A percentile compares a stretch with the other conserved stretches of the same genome.
phyloP scores from a whole-genome alignment of 2,888 invertebrate genomes.

The Sarcophaga subvicina region DNA sequence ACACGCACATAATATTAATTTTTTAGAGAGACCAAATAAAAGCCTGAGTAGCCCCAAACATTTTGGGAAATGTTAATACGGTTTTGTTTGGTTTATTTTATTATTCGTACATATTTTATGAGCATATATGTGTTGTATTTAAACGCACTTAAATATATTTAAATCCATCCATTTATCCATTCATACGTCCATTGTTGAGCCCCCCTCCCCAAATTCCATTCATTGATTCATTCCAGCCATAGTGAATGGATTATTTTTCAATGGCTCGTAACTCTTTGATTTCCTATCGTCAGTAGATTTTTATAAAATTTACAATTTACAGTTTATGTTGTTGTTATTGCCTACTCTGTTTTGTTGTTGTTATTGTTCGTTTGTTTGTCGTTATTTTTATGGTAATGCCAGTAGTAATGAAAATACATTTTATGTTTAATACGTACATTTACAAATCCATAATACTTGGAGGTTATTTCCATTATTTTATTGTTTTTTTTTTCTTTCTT shows the following conservation, averaged over 20 bases:
- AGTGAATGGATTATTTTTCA: conserved; percentile 64
- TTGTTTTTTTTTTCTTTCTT: background rate
- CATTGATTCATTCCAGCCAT: conserved; percentile 12
- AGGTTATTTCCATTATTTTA: conserved; percentile 1
- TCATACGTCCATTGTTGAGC: background rate
- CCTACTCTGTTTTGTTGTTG: conserved; percentile 20
- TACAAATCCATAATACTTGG: conserved; percentile 5
- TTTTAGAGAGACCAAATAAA: too few species aligned
- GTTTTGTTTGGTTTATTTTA: conserved; percentile 48
- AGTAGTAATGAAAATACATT: conserved; percentile 58
- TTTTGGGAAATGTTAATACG: conserved; percentile 61
- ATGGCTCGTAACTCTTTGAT: conserved; percentile 69
- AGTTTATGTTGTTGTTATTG: conserved; percentile 7
- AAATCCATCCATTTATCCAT: conserved; percentile 54
- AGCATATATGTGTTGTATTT: conserved; percentile 20
- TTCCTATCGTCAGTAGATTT: conserved; percentile 60
- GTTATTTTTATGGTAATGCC: conserved; percentile 58
- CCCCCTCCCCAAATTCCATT: background rate
- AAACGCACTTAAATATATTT: conserved; percentile 52
- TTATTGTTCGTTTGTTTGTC: conserved; percentile 43
- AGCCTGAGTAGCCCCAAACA: conserved; percentile 21
- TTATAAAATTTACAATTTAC: conserved; percentile 37
- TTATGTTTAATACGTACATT: conserved; percentile 16
- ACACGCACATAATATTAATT: conserved; percentile 42
- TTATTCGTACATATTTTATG: conserved; percentile 4